phyloP scores from a whole-genome alignment of 1,140 invertebrate species.

The Temnothorax curvispinosus region DNA sequence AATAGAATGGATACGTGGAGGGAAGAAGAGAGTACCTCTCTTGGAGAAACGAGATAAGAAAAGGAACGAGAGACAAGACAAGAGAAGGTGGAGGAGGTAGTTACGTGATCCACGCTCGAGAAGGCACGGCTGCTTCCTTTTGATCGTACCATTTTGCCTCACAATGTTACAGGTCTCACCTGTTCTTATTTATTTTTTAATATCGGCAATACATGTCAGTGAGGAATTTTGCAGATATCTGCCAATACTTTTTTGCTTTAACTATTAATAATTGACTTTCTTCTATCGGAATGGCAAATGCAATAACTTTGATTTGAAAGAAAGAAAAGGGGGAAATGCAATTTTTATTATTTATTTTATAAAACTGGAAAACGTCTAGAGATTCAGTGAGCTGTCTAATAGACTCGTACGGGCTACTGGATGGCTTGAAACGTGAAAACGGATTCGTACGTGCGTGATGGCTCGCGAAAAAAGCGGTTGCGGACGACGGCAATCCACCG shows the following conservation, averaged over 20 bases:
- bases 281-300: background rate
- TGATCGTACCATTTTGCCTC: constrained; percentile 59
- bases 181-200: constrained; percentile 56
- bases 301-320: background rate
- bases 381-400: background rate
- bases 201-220: background rate
- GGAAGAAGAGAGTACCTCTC: constrained; percentile 43
- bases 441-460: constrained; percentile 59
- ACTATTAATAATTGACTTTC: background rate
- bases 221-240: background rate
- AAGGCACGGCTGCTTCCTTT: constrained; percentile 72
- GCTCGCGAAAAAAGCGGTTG: constrained; percentile 54
- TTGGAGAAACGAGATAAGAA: constrained; percentile 17
- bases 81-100: constrained; percentile 69
- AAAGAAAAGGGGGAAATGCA: background rate
- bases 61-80: constrained; percentile 57
- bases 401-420: constrained; percentile 9
- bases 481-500: constrained; percentile 40
- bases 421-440: constrained; percentile 54
- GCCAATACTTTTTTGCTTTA: background rate
- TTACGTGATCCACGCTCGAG: constrained; percentile 80
- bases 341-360: constrained; percentile 16
- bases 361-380: background rate
- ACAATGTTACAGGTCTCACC: constrained; percentile 45
- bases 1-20: constrained; percentile 27